A percentile compares a stretch with the other conserved stretches of the same genome.
These are phyloP conservation scores for Halictus rubicundus DNA, from an alignment of 1,140 invertebrate species.

Conservation along the genomic window DNA sequence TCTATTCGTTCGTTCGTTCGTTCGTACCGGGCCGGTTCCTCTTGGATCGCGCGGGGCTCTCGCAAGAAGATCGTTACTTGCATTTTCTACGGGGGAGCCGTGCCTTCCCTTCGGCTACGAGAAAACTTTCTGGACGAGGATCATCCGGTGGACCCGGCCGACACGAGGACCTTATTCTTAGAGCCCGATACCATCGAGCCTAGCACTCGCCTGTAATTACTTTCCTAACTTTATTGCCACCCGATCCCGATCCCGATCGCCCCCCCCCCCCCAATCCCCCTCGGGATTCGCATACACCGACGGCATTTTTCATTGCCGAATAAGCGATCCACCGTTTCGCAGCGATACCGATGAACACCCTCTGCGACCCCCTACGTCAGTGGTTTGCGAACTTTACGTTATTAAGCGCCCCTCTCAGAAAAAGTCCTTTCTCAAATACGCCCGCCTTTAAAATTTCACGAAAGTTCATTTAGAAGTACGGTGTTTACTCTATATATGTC, in stretches of 20 bases:
- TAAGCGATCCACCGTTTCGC: too few relatives aligned
- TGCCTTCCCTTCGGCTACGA: constrained; percentile 28
- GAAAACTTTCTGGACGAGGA: constrained; percentile 23
- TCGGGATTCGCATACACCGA: too few relatives aligned
- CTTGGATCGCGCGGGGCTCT: not conserved
- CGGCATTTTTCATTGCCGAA: too few relatives aligned
- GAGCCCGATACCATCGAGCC: constrained; percentile 31
- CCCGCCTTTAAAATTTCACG: too few relatives aligned
- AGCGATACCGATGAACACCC: too few relatives aligned
- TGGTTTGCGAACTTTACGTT: too few relatives aligned
- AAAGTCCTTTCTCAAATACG: too few relatives aligned
- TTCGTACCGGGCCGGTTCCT: not conserved
- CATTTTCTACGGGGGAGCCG: constrained; percentile 40
- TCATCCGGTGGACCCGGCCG: not conserved
- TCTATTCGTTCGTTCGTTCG: not conserved
- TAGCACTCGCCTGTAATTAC: constrained; percentile 33
- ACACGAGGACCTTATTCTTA: not conserved
- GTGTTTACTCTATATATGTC: too few relatives aligned
- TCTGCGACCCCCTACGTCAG: too few relatives aligned
- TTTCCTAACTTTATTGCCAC: constrained; percentile 36
- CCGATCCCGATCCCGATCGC: not conserved
- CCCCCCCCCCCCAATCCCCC: too few relatives aligned
- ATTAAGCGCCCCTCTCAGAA: too few relatives aligned
- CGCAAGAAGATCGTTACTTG: constrained; percentile 42
- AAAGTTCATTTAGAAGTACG: too few relatives aligned